Percentiles rank a stretch among this genome's conserved stretches.
phyloP scores from a whole-genome alignment of 2,888 invertebrate genomes.

The Hirtodrosophila histrioides region DNA sequence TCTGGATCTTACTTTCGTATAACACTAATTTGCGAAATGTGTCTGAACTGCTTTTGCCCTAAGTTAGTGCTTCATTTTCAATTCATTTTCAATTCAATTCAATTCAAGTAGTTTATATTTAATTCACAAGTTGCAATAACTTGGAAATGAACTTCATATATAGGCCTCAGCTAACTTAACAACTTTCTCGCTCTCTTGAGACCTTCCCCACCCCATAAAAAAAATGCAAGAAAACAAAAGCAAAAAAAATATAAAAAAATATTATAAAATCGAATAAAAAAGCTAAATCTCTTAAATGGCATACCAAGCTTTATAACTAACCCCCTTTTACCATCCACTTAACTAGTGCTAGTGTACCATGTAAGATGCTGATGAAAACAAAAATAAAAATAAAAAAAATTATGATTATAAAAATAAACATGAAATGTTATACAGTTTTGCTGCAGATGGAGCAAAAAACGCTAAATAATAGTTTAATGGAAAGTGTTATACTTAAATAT shows the following conservation, averaged over 20 bases:
- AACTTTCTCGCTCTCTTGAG: constrained; percentile 56
- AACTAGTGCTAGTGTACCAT: constrained; percentile 57
- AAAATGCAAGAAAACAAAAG: constrained; percentile 5
- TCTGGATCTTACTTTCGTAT: constrained; percentile 16
- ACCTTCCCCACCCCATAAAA: constrained; percentile 31
- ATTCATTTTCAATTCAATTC: constrained; percentile 11
- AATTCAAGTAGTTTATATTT: background rate
- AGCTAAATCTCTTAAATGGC: constrained; percentile 55
- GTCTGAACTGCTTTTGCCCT: background rate
- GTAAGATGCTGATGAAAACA: constrained; percentile 38
- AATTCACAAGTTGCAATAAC: constrained; percentile 3
- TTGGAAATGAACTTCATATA: constrained; percentile 16
- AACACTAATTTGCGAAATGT: background rate
- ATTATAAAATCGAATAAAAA: constrained; percentile 36
- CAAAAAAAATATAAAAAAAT: constrained; percentile 22
- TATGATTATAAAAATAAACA: constrained; percentile 45
- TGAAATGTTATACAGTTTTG: constrained; percentile 61
- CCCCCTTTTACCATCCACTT: constrained; percentile 70
- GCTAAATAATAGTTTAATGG: constrained; percentile 73
- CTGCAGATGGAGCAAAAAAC: constrained; percentile 58
- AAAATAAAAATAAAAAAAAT: constrained; percentile 16
- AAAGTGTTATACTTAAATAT: constrained; percentile 68
- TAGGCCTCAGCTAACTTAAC: constrained; percentile 49
- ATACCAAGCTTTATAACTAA: constrained; percentile 63
- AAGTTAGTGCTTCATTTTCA: constrained; percentile 6